Evolutionary conservation across 2,888 invertebrate species (phyloP).

Genomic region (Coecobrya sp.): DNA sequence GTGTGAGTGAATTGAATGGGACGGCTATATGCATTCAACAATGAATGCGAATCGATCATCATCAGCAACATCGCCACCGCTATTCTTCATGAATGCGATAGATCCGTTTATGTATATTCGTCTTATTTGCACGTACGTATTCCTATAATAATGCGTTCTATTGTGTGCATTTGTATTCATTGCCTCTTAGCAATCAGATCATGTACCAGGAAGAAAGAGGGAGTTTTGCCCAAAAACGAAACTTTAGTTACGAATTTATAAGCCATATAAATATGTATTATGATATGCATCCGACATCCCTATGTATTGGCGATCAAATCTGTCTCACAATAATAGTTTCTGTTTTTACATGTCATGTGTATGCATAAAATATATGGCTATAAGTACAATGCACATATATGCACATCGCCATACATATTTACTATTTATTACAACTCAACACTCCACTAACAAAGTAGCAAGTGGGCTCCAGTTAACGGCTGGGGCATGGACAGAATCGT

Average conservation of each 20-base stretch:
- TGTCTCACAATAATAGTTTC: background rate
- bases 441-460: conserved; percentile 39
- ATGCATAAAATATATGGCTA: conserved; percentile 10
- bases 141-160: conserved; percentile 46
- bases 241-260: conserved; percentile 40
- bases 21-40: conserved; percentile 68
- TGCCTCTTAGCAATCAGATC: conserved; percentile 63
- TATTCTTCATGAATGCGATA: conserved; percentile 64
- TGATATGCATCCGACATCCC: conserved; percentile 5
- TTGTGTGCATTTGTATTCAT: conserved; percentile 52
- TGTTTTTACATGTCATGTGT: conserved; percentile 39
- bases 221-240: conserved; percentile 43
- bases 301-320: conserved; percentile 30
- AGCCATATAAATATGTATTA: conserved; percentile 49
- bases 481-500: conserved; percentile 66
- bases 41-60: conserved; percentile 77
- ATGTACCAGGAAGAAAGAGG: conserved; percentile 69
- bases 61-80: conserved; percentile 53
- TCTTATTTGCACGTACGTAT: conserved; percentile 48
- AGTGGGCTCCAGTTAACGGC: conserved; percentile 74
- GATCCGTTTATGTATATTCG: conserved; percentile 66
- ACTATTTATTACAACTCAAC: background rate
- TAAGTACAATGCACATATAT: background rate
- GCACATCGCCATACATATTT: background rate
- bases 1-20: conserved; percentile 74